These are phyloP conservation scores for Trichomalopsis sarcophagae DNA, from an alignment of 1,140 invertebrate genomes.

Conservation along the genomic window DNA sequence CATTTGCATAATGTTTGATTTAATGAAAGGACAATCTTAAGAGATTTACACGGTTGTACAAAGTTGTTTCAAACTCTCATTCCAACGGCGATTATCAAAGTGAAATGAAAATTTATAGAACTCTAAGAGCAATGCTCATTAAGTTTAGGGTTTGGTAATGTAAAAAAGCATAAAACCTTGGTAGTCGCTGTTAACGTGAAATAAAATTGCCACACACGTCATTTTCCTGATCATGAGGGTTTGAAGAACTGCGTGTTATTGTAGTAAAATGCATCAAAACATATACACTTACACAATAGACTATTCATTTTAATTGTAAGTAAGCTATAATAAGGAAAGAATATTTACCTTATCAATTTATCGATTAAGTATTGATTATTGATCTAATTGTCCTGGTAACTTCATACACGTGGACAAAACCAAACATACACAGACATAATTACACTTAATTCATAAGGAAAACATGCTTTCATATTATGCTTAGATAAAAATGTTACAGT, in stretches of 20 bases:
- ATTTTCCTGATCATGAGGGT: slow-evolving; percentile 20
- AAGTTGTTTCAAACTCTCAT: slow-evolving; percentile 38
- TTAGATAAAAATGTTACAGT: slow-evolving; percentile 33
- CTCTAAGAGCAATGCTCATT: background rate
- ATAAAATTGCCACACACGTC: slow-evolving; percentile 2
- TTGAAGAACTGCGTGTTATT: slow-evolving; percentile 36
- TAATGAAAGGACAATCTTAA: slow-evolving; percentile 23
- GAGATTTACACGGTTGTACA: slow-evolving; percentile 41
- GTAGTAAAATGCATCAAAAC: slow-evolving; percentile 32
- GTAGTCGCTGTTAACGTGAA: slow-evolving; percentile 18
- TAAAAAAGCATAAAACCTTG: slow-evolving; percentile 19
- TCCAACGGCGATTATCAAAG: slow-evolving; percentile 7
- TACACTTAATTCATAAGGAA: slow-evolving; percentile 21
- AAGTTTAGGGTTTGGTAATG: background rate
- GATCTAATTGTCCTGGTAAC: slow-evolving; percentile 4
- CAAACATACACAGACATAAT: slow-evolving; percentile 20
- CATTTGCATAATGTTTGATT: slow-evolving; percentile 34
- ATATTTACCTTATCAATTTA: slow-evolving; percentile 37
- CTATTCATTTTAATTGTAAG: slow-evolving; percentile 40
- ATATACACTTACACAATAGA: slow-evolving; percentile 25
- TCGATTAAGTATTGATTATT: slow-evolving; percentile 38
- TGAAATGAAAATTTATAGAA: background rate
- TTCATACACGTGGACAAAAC: slow-evolving; percentile 20
- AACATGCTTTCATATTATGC: slow-evolving; percentile 23
- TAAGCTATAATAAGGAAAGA: slow-evolving; percentile 33